These are phyloP conservation scores for Pterocles gutturalis DNA, from an alignment of 2,113 vertebrate species.

Conservation along the genomic window DNA sequence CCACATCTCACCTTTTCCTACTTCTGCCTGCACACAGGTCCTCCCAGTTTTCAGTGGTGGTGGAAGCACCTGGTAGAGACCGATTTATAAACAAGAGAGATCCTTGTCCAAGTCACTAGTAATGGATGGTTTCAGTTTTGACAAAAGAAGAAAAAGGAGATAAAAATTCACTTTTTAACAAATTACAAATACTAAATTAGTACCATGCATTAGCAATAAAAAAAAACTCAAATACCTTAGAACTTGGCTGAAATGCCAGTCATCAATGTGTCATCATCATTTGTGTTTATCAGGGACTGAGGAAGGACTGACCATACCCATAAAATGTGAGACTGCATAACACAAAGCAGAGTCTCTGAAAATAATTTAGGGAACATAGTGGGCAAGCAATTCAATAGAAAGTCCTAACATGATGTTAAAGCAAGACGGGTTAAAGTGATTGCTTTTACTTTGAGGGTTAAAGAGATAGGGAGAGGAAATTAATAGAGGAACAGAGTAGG, in stretches of 20 bases:
- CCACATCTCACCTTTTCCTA: background rate
- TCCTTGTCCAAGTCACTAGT: too few relatives aligned
- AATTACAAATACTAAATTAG: background rate
- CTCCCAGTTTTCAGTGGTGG: rapidly evolving
- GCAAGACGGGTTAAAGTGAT: background rate
- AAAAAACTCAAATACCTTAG: background rate
- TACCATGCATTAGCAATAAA: background rate
- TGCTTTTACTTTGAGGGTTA: background rate
- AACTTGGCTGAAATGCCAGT: background rate
- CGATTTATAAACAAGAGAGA: background rate
- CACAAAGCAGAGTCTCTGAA: background rate
- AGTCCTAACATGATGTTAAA: background rate
- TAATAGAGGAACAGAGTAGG: background rate
- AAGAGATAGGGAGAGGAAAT: background rate
- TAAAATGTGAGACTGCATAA: background rate
- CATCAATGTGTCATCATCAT: background rate
- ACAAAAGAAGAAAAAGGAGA: background rate
- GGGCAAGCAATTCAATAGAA: background rate
- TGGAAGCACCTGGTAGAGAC: background rate
- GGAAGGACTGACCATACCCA: background rate
- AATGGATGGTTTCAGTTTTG: rapidly evolving
- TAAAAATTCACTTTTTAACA: background rate
- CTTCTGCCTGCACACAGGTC: background rate
- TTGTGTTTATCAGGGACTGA: background rate
- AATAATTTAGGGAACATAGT: background rate